Evolutionary conservation across 2,888 invertebrate species (phyloP).

Genomic region (Drosophila kuntzei): DNA sequence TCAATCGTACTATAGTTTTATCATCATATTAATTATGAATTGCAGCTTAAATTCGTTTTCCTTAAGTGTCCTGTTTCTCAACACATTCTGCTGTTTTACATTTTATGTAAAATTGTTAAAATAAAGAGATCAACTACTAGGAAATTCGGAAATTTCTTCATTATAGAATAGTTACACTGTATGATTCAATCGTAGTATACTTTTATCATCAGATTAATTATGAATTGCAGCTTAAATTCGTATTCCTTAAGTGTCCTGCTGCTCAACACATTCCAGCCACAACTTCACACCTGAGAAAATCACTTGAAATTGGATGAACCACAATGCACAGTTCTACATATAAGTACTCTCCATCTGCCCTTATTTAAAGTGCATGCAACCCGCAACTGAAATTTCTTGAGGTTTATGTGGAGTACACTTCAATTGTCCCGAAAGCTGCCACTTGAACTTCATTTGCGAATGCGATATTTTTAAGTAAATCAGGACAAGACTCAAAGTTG

Average conservation of each 20-base stretch:
- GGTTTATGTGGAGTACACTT: slow-evolving; percentile 37
- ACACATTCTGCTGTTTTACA: background rate
- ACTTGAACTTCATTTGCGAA: slow-evolving; percentile 57
- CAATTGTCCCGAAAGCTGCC: slow-evolving; percentile 28
- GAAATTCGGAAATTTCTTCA: background rate
- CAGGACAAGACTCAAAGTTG: background rate
- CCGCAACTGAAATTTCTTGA: slow-evolving; percentile 41
- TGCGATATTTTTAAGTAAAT: slow-evolving; percentile 50
- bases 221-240: background rate
- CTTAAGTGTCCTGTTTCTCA: slow-evolving; percentile 1
- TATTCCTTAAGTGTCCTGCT: background rate
- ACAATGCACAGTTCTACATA: slow-evolving; percentile 36
- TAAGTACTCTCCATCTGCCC: slow-evolving; percentile 37
- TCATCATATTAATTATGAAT: background rate
- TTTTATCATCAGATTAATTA: background rate
- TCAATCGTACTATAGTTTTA: background rate
- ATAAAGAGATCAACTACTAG: background rate
- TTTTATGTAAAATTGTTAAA: slow-evolving; percentile 1
- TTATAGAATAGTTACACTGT: background rate
- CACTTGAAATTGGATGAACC: slow-evolving; percentile 39
- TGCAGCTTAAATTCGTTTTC: background rate
- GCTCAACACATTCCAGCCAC: slow-evolving; percentile 7
- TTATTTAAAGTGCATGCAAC: slow-evolving; percentile 9
- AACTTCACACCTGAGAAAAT: slow-evolving; percentile 54
- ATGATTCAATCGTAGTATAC: too few species aligned